Base-by-base conservation (phyloP, 2,797 vertebrate species). In the Artibeus lituratus region DNA sequence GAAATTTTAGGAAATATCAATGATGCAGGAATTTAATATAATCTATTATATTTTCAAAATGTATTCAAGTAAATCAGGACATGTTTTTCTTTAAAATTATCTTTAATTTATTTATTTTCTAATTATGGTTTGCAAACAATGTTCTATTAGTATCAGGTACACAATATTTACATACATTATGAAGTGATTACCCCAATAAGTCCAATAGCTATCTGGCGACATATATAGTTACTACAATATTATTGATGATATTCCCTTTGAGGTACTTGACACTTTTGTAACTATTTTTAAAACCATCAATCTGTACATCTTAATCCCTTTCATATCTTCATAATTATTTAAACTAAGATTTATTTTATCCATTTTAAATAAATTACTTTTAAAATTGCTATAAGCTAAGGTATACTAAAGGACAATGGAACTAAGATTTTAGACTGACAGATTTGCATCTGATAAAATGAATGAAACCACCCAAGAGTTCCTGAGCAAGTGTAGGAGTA, bases 1-100 rank as follows among this genome's bases (percentile, higher is more conserved):
- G 5, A 94, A 85, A 74, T 85, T 70, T 94, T 44, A 90, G 8
- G 26, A 95, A 96, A 67, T 84, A 91, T 57, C 44, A 87, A 69
- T 85, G 83, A 74, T 74, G 44, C 0, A 87, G 0, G 5, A 85
- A 93, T 90, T 90, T 84, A 84, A 82, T 57, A 35, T 59, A 76
- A 55, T 53, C 12, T 44, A 29, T 74, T 72, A 78, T 78, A 74
- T 26, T 84, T 96, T 83, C 16, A 53, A 92, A 82, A 42, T 74
- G 10, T 87, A 26, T 62, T 90, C 19, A 85, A 42, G 55, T 87
- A 78, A 91, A 80, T 82, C 77, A n/a, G 77, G 32, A 29, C 53
- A 57, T 57, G 47, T 82, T 82, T 87, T 88, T 77, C 10, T 57
- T 92, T 9, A 93, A 2, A 81, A 59, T 83, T 82, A 26, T 62